Evolutionary conservation across 1,140 invertebrate genomes (phyloP), one percentile per base, ranked within the genome.

Genomic region (Drosophila teissieri): DNA sequence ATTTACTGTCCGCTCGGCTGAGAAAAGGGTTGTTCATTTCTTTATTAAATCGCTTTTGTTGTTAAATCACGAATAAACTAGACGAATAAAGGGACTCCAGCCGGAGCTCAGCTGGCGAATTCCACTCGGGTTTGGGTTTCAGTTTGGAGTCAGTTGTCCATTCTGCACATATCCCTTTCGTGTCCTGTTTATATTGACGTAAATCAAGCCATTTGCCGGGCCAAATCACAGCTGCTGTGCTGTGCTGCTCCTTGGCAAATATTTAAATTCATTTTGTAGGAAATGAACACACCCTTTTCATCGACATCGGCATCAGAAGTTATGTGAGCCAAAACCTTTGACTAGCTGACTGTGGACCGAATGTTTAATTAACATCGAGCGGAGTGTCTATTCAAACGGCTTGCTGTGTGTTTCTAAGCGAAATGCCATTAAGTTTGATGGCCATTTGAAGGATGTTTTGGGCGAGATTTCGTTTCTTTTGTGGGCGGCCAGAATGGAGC

Each of bases 21-120:
- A 61, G 69, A 79, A 79, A 67, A 77, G 39, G 75, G 73, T 56
- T 88, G 73, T 79, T 63, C 85, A 82, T 88, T 80, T 73, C 65
- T 81, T 75, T 86, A 86, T 86, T 86, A 81, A 81, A 78, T 78
- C 78, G 77, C 76, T 82, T 88, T 80, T 88, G 84, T 70, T 88
- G 79, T 79, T 76, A 88, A 79, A 81, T 86, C 84, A 78, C 51
- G 61, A 69, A 62, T 73, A 49, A 83, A 60, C 65, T 57, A 75
- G 65, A 56, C 64, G 19, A 19, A 19, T 19, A 19, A 62, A 57
- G 52, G 54, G 64, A 76, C 40, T 19, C 39, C 51, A n/a, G 34
- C 39, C 44, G 34, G 44, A 46, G 48, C 67, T 36, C 67, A 73
- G 48, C 31, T 75, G 61, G 52, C 70, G 40, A 58, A 44, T 60